Conservation (phyloP, 1,140 invertebrate genomes). For the Globodera ellingtonae region DNA sequence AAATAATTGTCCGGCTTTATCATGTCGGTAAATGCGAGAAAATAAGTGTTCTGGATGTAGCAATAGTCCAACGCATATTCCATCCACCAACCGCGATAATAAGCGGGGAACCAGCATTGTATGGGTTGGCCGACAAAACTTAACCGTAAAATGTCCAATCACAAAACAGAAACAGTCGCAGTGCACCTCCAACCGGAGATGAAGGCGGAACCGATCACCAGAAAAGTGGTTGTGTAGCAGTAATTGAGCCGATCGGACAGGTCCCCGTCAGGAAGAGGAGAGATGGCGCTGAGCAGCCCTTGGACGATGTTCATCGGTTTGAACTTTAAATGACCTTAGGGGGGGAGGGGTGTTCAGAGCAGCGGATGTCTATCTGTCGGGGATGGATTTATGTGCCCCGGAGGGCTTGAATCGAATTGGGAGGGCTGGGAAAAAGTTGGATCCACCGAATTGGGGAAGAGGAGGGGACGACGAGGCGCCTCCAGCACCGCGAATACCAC, state of each 20-base stretch:
- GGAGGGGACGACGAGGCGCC: no score
- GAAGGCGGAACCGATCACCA: conserved; percentile 61
- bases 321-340: neutral
- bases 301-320: conserved; percentile 62
- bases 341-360: no score
- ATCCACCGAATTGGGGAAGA: neutral
- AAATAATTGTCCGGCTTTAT: conserved; percentile 58
- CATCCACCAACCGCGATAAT: conserved; percentile 65
- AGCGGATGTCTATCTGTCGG: neutral
- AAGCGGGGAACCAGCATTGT: conserved; percentile 65
- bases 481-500: neutral
- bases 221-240: conserved; percentile 58
- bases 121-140: conserved; percentile 60
- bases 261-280: conserved; percentile 64
- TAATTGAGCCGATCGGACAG: conserved; percentile 60
- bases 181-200: conserved; percentile 62
- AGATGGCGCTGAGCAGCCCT: conserved; percentile 56
- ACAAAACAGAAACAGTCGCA: conserved; percentile 5
- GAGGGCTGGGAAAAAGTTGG: neutral
- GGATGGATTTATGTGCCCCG: neutral
- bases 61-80: conserved; percentile 65
- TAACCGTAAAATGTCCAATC: conserved; percentile 7
- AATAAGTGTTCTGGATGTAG: conserved; percentile 65
- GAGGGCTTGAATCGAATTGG: neutral
- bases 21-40: conserved; percentile 58